Base-by-base conservation (phyloP, 2,113 vertebrate genomes). In the Cyprinodon brontotheroides region DNA sequence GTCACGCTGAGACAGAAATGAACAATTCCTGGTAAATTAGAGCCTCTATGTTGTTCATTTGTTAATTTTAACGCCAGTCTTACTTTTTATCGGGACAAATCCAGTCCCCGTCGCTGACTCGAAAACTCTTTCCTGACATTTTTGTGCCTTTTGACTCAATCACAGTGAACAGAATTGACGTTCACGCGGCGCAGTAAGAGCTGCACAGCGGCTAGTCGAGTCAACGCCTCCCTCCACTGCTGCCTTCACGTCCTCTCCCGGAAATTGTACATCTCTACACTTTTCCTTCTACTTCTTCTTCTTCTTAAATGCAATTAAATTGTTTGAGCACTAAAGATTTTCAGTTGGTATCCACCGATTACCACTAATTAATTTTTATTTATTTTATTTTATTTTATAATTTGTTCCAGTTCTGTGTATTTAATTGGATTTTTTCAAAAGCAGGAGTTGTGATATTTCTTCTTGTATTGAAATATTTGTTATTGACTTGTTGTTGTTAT, bases 11-110 rank as follows among this genome's bases (percentile, higher is more conserved):
- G 38, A 11, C 40, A 29, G 8, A 38, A 39, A 63, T 64, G 22
- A 4, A 48, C 0, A 14, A 2, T 14, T 15, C 9, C 2, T 3
- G n/a, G 11, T 39, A 45, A 6, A n/a, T 45, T 1, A 12, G 15
- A 22, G 1, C 1, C 1, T 0, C 0, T 6, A n/a, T 8, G 10
- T 14, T 11, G 14, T 22, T 62, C 10, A 10, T 4, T 17, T 45
- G 5, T 5, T 5, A 11, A 3, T 9, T 43, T 53, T 11, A 41
- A 8, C 7, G 3, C 37, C 2, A 4, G 10, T 47, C 96, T 96
- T 94, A 98, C 97, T 99, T 99, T 91, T 99, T 98, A 92, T 99
- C 97, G 0, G 97, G 96, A 81, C 97, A 99, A 83, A 99, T 97
- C 97, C 97, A 99, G 90, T 99, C 97, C 1, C 97, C 97, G 81